Base-by-base conservation (phyloP, 2,888 invertebrate genomes). In the Furcula furcula region DNA sequence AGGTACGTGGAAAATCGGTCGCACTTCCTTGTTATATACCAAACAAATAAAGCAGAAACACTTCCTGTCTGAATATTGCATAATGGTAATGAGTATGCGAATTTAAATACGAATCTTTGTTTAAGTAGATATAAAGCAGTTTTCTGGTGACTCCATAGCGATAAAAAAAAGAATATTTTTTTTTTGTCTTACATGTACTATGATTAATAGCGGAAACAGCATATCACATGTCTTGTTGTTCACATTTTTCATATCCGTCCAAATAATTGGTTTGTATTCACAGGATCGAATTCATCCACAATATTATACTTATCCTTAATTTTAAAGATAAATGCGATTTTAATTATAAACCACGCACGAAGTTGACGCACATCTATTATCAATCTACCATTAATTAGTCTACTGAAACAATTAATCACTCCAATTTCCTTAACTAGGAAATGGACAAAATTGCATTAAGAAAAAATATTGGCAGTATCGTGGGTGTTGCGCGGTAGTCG, bases 141-240 rank as follows among this genome's bases (percentile, higher is more conserved):
- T n/a, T n/a, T n/a, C n/a, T n/a, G n/a, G n/a, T n/a, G n/a, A n/a
- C n/a, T n/a, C n/a, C n/a, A n/a, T n/a, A n/a, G n/a, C n/a, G n/a
- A n/a, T n/a, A n/a, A n/a, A n/a, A n/a, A n/a, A n/a, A n/a, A n/a
- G n/a, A n/a, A n/a, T n/a, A n/a, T n/a, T n/a, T n/a, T n/a, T n/a
- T n/a, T n/a, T n/a, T n/a, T 79, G 76, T 81, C 72, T 74, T 65
- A 56, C 61, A 55, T n/a, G n/a, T n/a, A 49, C 44, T 54, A 65
- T 76, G 80, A 85, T 86, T 77, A 68, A 83, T 82, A 69, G 82
- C 82, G 86, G 87, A 86, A 83, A 70, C 66, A 40, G 56, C 49
- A 65, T 69, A 72, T 66, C 68, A 64, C 49, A 30, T 59, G 54
- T 62, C 65, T 51, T 65, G 65, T 65, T 67, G 57, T 54, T 75